Evolutionary conservation across 2,888 invertebrate species (phyloP).

Genomic region (Orthosia gothica): DNA sequence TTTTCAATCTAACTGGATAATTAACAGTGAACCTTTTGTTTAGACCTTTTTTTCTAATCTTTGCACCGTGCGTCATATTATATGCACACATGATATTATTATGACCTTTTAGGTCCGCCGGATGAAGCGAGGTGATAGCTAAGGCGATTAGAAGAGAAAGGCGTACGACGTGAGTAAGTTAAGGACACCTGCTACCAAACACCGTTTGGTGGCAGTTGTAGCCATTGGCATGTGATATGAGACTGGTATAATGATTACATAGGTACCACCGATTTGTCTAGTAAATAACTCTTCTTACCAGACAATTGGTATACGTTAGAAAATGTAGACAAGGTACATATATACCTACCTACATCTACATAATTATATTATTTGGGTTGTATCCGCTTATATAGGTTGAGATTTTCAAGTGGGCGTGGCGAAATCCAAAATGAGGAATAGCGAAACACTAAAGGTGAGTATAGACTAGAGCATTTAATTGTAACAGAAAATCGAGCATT

Average conservation of each 20-base stretch:
- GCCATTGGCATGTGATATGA: slow-evolving; percentile 7
- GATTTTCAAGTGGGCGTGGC: too few species aligned
- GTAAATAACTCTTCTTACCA: neutral
- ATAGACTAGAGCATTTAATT: too few species aligned
- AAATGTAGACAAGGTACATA: too few species aligned
- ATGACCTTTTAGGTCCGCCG: slow-evolving; percentile 48
- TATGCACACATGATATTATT: slow-evolving; percentile 1
- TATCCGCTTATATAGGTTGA: too few species aligned
- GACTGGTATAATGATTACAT: neutral
- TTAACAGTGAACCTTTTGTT: slow-evolving; percentile 2
- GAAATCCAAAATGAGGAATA: too few species aligned
- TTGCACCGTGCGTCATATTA: neutral
- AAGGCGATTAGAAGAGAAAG: slow-evolving; percentile 40
- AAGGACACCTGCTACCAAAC: slow-evolving; percentile 53
- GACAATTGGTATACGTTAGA: too few species aligned
- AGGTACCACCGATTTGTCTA: neutral
- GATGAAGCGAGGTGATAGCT: slow-evolving; percentile 59
- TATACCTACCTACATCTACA: too few species aligned
- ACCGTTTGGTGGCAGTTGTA: slow-evolving; percentile 4
- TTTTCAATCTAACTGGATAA: too few species aligned
- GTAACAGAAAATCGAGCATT: too few species aligned
- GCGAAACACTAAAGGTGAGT: too few species aligned
- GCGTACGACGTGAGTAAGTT: slow-evolving; percentile 29
- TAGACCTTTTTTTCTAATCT: slow-evolving; percentile 14
- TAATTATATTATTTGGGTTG: too few species aligned